These are phyloP conservation scores for Oplegnathus fasciatus DNA, from an alignment of 2,113 vertebrate species.

Conservation along the genomic window DNA sequence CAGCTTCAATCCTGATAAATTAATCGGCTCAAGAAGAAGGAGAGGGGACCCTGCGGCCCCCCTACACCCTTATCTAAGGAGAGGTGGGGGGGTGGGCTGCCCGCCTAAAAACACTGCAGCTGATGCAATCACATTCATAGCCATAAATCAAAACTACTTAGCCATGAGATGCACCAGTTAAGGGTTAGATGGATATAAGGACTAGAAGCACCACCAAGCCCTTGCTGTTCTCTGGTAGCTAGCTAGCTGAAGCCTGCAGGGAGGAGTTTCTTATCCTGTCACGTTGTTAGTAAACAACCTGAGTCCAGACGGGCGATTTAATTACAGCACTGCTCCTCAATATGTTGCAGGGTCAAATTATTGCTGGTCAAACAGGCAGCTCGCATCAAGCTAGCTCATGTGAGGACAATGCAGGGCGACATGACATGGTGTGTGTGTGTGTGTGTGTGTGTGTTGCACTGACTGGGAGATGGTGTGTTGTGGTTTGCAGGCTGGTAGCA, in stretches of 20 bases:
- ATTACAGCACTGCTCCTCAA: slow-evolving; percentile 37
- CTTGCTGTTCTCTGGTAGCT: neutral
- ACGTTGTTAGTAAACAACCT: slow-evolving; percentile 52
- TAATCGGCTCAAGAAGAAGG: slow-evolving; percentile 79
- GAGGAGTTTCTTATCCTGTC: slow-evolving; percentile 26
- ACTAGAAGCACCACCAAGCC: slow-evolving; percentile 13
- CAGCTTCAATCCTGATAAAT: slow-evolving; percentile 69
- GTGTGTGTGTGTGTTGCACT: too few relatives aligned
- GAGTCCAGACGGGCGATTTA: slow-evolving; percentile 36
- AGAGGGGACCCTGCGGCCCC: slow-evolving; percentile 66
- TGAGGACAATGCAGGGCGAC: slow-evolving; percentile 55
- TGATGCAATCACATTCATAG: slow-evolving; percentile 45
- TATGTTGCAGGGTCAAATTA: slow-evolving; percentile 51
- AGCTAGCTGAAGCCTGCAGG: slow-evolving; percentile 2
- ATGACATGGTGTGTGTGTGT: slow-evolving; percentile 16
- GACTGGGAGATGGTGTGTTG: slow-evolving; percentile 6
- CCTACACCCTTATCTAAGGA: slow-evolving; percentile 47
- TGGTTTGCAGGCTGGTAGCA: neutral
- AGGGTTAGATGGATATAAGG: neutral
- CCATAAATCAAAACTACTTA: slow-evolving; percentile 59
- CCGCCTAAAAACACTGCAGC: slow-evolving; percentile 61
- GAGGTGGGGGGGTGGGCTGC: slow-evolving; percentile 29
- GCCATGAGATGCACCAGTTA: slow-evolving; percentile 22
- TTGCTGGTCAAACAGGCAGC: slow-evolving; percentile 54
- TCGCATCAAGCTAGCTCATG: slow-evolving; percentile 38